Conservation (phyloP, 2,888 invertebrate species). For the Heteromurus nitidus region DNA sequence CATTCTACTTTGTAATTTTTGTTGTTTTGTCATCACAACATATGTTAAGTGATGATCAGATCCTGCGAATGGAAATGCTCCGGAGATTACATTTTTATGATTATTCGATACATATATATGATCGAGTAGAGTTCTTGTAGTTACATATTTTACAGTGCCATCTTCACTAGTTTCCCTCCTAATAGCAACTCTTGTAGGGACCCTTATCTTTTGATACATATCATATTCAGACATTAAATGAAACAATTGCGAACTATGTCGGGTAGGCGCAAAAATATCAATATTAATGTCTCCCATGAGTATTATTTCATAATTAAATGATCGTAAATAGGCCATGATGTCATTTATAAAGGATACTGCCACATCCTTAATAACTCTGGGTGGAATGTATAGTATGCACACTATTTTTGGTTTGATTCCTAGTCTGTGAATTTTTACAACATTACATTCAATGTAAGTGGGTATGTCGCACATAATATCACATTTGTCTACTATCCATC, state of each 20-base stretch:
- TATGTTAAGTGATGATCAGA: neutral
- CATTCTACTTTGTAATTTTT: neutral
- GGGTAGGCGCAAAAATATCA: no score
- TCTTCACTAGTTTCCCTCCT: neutral
- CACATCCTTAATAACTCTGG: neutral
- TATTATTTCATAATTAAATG: neutral
- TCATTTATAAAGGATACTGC: neutral
- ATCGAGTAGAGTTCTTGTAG: neutral
- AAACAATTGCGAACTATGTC: neutral
- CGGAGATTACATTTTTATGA: neutral
- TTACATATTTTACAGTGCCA: neutral
- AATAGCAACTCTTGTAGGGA: neutral
- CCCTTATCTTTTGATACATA: neutral
- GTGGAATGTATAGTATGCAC: neutral
- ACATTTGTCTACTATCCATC: neutral
- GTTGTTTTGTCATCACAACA: neutral
- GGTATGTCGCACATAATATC: neutral
- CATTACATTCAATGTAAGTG: neutral
- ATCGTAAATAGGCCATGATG: neutral
- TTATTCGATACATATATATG: neutral
- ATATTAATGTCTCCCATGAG: neutral
- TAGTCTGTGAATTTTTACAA: neutral
- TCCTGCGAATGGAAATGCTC: neutral
- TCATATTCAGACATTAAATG: neutral
- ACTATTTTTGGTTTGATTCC: neutral